Base-by-base conservation (phyloP, 2,113 vertebrate genomes). In the Brachyistius frenatus region DNA sequence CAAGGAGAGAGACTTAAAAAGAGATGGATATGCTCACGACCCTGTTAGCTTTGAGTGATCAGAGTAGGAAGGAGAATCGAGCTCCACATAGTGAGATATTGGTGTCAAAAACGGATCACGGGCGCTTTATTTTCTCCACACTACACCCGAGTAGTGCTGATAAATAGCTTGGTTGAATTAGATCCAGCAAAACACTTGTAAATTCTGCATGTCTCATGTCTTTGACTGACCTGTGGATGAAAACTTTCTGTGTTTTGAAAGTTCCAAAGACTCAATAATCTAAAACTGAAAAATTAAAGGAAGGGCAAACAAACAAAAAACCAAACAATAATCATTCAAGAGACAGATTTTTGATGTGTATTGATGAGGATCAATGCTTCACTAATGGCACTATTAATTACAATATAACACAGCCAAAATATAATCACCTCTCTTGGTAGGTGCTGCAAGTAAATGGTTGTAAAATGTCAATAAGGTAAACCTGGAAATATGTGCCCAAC, bases 141-240 rank as follows among this genome's bases (percentile, higher is more conserved):
- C 54, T 33, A 63, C 65, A 83, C 69, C 62, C 7, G 47, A 77
- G 55, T 64, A 74, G 64, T 54, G 35, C 63, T 46, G 49, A 73
- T 55, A 11, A 76, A 65, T 53, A 55, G 49, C 53, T 57, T 81
- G 56, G n/a, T 58, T 84, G 57, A 86, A 69, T 79, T 83, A 61
- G 31, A 83, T 80, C 71, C 60, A 54, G 47, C 55, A 54, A 88
- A 85, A 85, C 67, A 92, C 88, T 93, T 93, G 91, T 93, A 93
- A 86, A 92, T 92, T 91, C 78, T 92, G 92, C 92, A 92, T 92
- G 91, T 89, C 83, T 85, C 71, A 82, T 71, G 75, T 85, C 76
- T 78, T 83, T 84, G 76, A 88, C 69, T 57, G 81, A 84, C 60
- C 61, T 86, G 84, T 58, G 23, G 74, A 83, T 86, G 14, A 62